Conservation (phyloP, 1,140 invertebrate genomes). For the Protaetia brevitarsis region DNA sequence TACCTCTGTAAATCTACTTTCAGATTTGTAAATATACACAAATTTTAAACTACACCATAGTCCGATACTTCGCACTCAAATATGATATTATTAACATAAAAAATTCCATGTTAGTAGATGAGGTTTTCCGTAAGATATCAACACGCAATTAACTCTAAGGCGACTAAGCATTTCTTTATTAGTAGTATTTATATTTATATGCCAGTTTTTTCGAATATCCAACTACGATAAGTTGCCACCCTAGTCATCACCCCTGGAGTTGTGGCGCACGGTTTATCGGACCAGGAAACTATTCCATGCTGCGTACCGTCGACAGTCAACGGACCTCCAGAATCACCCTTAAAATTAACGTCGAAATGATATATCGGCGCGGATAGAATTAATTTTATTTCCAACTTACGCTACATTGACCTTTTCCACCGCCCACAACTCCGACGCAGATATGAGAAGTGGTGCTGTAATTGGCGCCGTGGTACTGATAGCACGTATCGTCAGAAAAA, state of each 20-base stretch:
- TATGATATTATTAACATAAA: no score
- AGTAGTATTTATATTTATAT: no score
- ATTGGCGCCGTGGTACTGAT: slow-evolving; percentile 34
- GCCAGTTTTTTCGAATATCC: slow-evolving; percentile 45
- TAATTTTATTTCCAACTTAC: slow-evolving; percentile 34
- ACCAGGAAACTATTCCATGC: slow-evolving; percentile 52
- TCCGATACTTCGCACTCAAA: no score
- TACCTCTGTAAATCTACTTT: no score
- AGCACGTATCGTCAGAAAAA: slow-evolving; percentile 46
- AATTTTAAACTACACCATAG: no score
- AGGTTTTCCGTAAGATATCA: no score
- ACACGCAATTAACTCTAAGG: no score
- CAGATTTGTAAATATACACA: no score
- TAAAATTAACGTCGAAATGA: slow-evolving; percentile 39
- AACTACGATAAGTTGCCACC: slow-evolving; percentile 51
- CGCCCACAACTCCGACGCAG: slow-evolving; percentile 47
- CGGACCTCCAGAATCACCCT: slow-evolving; percentile 51
- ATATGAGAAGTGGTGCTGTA: slow-evolving; percentile 42
- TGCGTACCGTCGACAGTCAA: slow-evolving; percentile 44
- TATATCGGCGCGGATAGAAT: no score
- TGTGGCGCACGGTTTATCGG: slow-evolving; percentile 49
- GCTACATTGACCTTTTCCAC: slow-evolving; percentile 50
- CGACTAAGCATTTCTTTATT: no score
- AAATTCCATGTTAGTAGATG: no score
- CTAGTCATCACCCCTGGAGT: slow-evolving; percentile 52